phyloP scores from a whole-genome alignment of 1,140 invertebrate species.

The Odontomachus brunneus region DNA sequence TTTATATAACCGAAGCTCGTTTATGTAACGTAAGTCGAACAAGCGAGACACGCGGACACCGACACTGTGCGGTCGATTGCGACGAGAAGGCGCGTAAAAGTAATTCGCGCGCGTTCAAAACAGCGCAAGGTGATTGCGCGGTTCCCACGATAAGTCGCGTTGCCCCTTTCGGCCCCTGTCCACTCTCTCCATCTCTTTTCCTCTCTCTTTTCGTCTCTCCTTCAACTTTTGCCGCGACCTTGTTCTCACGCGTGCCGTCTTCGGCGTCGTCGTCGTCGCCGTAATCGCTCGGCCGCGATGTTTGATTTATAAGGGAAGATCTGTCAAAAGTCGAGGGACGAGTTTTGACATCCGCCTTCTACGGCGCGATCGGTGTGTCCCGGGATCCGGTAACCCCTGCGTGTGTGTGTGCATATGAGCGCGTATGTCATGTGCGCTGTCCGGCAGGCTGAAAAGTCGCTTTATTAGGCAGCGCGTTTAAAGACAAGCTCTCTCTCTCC shows the following conservation, averaged over 20 bases:
- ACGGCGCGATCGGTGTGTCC: not conserved
- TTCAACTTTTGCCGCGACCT: constrained; percentile 2
- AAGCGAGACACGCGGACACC: constrained; percentile 17
- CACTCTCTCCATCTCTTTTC: constrained; percentile 21
- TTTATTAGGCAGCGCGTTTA: constrained; percentile 64
- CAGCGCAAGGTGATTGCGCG: not conserved
- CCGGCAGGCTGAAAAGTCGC: constrained; percentile 60
- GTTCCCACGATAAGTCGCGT: constrained; percentile 35
- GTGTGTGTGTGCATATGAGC: not conserved
- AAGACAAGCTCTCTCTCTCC: constrained; percentile 27
- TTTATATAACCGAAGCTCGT: constrained; percentile 44
- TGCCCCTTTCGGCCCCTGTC: not conserved
- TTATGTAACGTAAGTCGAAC: constrained; percentile 38
- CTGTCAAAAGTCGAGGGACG: constrained; percentile 26
- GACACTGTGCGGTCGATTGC: constrained; percentile 14
- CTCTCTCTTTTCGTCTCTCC: constrained; percentile 16
- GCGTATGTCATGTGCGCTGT: not conserved
- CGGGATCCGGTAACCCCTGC: constrained; percentile 16
- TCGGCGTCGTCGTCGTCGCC: constrained; percentile 4
- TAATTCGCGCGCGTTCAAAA: constrained; percentile 4
- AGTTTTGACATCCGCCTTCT: constrained; percentile 51
- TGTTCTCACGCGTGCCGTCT: constrained; percentile 36
- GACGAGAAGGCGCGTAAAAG: constrained; percentile 18
- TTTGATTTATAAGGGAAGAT: constrained; percentile 52
- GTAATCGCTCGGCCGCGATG: constrained; percentile 4